Evolutionary conservation across 2,113 vertebrate species (phyloP).

Genomic region (Cervus canadensis): DNA sequence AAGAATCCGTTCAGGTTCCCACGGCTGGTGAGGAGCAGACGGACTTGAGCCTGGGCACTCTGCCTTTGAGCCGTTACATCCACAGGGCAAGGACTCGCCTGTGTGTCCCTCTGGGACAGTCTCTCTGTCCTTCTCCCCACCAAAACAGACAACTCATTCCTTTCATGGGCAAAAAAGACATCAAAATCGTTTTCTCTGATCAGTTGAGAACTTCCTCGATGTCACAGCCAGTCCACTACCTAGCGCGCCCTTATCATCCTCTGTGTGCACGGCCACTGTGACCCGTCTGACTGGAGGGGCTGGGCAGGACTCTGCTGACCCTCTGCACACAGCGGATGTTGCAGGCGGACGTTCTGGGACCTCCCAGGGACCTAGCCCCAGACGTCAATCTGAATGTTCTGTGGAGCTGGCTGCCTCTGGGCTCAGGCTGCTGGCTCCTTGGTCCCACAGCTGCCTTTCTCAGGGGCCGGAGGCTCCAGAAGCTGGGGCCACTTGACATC

Average conservation of each 20-base stretch:
- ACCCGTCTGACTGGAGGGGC: accelerated
- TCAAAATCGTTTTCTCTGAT: background rate
- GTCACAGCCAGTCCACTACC: background rate
- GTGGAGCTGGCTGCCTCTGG: background rate
- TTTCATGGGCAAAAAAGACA: background rate
- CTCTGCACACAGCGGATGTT: too few relatives aligned
- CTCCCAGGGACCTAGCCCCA: background rate
- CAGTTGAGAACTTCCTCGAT: background rate
- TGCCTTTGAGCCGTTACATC: background rate
- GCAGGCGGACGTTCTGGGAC: background rate
- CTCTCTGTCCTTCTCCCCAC: background rate
- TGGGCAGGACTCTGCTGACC: background rate
- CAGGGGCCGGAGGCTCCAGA: background rate
- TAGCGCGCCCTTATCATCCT: background rate
- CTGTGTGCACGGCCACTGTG: background rate
- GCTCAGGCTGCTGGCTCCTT: background rate
- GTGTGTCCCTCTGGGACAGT: background rate
- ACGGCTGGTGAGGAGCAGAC: background rate
- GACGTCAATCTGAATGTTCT: background rate
- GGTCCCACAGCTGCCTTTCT: background rate
- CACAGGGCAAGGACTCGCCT: background rate
- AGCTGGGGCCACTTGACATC: background rate
- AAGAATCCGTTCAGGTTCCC: background rate
- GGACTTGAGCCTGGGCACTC: background rate
- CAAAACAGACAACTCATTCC: background rate